phyloP scores from a whole-genome alignment of 1,140 invertebrate species.

The Rhopalosiphum padi region DNA sequence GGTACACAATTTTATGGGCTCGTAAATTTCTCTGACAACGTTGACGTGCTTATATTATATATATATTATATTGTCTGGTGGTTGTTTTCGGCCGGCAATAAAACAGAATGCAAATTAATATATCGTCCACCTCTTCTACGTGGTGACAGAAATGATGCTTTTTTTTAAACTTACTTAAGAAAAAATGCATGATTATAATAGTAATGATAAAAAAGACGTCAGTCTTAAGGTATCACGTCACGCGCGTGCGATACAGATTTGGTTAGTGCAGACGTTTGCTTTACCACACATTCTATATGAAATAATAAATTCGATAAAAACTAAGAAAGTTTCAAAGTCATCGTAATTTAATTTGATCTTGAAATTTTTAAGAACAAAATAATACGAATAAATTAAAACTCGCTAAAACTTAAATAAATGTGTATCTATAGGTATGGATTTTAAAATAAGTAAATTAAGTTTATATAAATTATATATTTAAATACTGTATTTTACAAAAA shows the following conservation, averaged over 20 bases:
- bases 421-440: background rate
- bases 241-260: background rate
- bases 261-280: background rate
- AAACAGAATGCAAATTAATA: slow-evolving; percentile 17
- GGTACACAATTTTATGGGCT: slow-evolving; percentile 41
- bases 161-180: background rate
- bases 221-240: background rate
- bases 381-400: too few relatives aligned
- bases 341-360: too few relatives aligned
- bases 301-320: background rate
- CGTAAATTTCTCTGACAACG: slow-evolving; percentile 12
- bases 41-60: background rate
- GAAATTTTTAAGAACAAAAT: background rate
- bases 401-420: too few relatives aligned
- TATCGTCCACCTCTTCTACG: background rate
- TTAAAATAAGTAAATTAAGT: background rate
- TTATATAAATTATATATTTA: background rate
- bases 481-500: background rate
- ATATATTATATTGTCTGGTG: background rate
- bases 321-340: background rate
- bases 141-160: background rate
- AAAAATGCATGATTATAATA: background rate
- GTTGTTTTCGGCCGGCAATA: background rate
- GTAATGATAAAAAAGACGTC: background rate
- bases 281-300: background rate